Evolutionary conservation across 2,888 invertebrate genomes (phyloP), one percentile per base, ranked within the genome.

Genomic region (Anagyrus pseudococci): DNA sequence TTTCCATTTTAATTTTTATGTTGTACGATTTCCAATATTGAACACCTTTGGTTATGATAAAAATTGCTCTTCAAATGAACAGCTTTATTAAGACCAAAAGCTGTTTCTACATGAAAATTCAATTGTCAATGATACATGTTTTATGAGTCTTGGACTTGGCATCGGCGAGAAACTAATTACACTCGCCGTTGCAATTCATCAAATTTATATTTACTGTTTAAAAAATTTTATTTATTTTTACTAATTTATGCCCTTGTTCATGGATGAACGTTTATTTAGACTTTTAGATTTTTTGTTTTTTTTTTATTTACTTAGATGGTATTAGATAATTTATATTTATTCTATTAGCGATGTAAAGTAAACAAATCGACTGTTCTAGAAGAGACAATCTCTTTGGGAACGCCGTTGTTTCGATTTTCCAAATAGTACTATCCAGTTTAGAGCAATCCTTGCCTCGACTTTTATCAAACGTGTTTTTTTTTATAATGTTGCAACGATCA

Each of bases 231-330:
- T 37, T 52, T 52, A 17, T 13, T 37, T 49, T 55, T 37, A 10
- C 19, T 53, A 7, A 29, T 60, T 44, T 56, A 26, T n/a, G n/a
- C n/a, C n/a, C n/a, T n/a, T n/a, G n/a, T n/a, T n/a, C n/a, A 56
- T 46, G 50, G 40, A 61, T 61, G 48, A 46, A 48, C 26, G 37
- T 62, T 62, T 23, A 4, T 20, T 54, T 58, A 62, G 54, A 41
- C 37, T 20, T 19, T 48, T 62, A 54, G 58, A 40, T 62, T 15
- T 37, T 54, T 62, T 26, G 33, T 29, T 17, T 20, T 25, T 17
- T 43, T 17, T 57, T 29, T 43, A 26, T 22, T 48, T 43, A 25
- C 46, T 46, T 56, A 62, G 52, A 10, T 41, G 43, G 47, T 3
- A 47, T 49, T 62, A 62, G 48, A 46, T 43, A n/a, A 43, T 37